Base-by-base conservation (phyloP, 1,140 invertebrate genomes). In the Zaprionus taronus region DNA sequence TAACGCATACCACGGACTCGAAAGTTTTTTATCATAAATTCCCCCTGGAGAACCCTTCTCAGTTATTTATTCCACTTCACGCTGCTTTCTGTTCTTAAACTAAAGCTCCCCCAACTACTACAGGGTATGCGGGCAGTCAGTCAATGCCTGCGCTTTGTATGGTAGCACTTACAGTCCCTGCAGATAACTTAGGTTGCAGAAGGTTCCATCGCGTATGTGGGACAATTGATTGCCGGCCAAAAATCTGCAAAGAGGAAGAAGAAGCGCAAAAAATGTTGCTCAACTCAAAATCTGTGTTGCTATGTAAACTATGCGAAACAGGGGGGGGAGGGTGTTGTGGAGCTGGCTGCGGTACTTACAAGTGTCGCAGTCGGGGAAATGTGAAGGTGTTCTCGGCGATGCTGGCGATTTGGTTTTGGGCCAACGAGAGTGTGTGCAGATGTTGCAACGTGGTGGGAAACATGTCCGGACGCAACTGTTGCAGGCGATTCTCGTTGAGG, bases 111-210 rank as follows among this genome's bases (percentile, higher is more conserved):
- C 1, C 51, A 6, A 36, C 34, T 36, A 44, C 1, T 53, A 55
- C 62, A 58, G 62, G 53, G 53, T 66, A 65, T 47, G 6, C 11
- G 5, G 11, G 22, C n/a, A 36, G 65, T 56, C 56, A 12, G n/a
- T 55, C 24, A 72, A 1, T n/a, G 5, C 5, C 9, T 44, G n/a
- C n/a, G 58, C 26, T 26, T 41, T 26, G 57, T 38, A 11, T 6
- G 56, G 28, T 11, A 20, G 38, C 58, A 86, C 91, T 93, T 91
- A 93, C 93, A 93, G 62, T 72, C 92, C 93, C 41, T 93, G 84
- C 1, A 93, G 79, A 63, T 81, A 73, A 61, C 62, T 80, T 11
- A 93, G 76, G 79, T 91, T 91, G 73, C 91, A 93, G 62, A 93
- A 93, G 36, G 86, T 92, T 31, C 73, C 72, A 4, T 81, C 81